Evolutionary conservation across 30 jellyfish, hydroid and myxozoan species (phyloP), one percentile per base, ranked within the genome.

Genomic region (Aurelia coerulea): DNA sequence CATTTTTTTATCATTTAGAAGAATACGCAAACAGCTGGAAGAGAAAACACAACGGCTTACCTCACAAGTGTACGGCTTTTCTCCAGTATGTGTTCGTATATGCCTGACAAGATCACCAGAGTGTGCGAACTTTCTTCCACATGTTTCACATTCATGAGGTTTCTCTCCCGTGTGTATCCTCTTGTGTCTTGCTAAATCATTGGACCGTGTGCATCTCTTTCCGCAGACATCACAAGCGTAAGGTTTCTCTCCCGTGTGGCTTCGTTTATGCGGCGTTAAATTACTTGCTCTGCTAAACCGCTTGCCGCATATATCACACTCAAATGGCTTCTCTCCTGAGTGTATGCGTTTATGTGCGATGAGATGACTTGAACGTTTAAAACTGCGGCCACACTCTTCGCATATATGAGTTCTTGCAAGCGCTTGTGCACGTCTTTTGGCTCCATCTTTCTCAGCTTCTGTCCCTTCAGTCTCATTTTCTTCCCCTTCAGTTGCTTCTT

Each of bases 161-260:
- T 93, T 93, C 89, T 93, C 98, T 4, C 98, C 98, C 2, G 98
- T 93, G 90, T 93, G 98, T 12, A 93, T 93, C 13, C 98, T 95
- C 37, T 88, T 82, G 78, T 93, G 98, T 17, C 98, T 83, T 73
- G 97, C 82, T 51, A 93, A 72, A 72, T 93, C 98, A 65, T 96
- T 93, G 11, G 96, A 83, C 15, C 97, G 90, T 34, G 93, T 84
- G 87, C 93, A 84, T 34, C 98, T 96, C 69, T 93, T 93, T 73
- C 95, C 95, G 54, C 98, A 93, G 8, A 82, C 67, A 15, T 87
- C 87, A 74, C 98, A 93, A 10, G 91, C 91, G 79, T 93, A 96
- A 6, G 98, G 98, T 58, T 93, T 93, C 63, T 93, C 97, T 4
- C 98, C 98, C 16, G 98, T 93, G 65, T 93, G 98, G 67, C 97